Conservation (phyloP, 2,797 vertebrate genomes). For the Tiaroga cobitis region DNA sequence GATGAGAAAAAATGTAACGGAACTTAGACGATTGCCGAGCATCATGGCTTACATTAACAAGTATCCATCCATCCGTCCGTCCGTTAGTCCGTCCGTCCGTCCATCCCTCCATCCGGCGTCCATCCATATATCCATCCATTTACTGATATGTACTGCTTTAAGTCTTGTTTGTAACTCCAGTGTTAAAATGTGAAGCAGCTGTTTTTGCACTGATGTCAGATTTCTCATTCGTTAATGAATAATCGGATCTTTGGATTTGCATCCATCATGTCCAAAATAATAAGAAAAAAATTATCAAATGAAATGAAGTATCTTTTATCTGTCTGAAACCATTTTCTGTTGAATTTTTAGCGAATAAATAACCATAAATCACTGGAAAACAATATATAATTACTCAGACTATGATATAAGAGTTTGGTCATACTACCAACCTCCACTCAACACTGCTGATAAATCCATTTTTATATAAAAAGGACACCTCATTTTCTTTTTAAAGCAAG, state of each 20-base stretch:
- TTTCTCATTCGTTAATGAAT: neutral
- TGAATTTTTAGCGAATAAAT: neutral
- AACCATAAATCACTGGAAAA: neutral
- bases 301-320: neutral
- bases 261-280: neutral
- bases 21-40: too few relatives aligned
- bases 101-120: neutral
- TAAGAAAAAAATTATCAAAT: neutral
- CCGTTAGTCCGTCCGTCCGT: neutral
- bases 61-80: too few relatives aligned
- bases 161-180: neutral
- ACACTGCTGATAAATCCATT: constrained; percentile 4
- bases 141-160: neutral
- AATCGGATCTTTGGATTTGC: neutral
- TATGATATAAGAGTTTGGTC: constrained; percentile 19
- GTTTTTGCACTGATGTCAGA: neutral
- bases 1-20: neutral
- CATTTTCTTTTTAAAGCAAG: constrained; percentile 8
- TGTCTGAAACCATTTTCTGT: neutral
- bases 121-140: neutral
- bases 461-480: neutral
- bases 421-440: neutral
- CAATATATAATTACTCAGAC: neutral
- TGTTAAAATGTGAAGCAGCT: neutral
- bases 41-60: too few relatives aligned